These are phyloP conservation scores for Pangasius larnaudii DNA, from an alignment of 2,797 vertebrate genomes.

Conservation along the genomic window DNA sequence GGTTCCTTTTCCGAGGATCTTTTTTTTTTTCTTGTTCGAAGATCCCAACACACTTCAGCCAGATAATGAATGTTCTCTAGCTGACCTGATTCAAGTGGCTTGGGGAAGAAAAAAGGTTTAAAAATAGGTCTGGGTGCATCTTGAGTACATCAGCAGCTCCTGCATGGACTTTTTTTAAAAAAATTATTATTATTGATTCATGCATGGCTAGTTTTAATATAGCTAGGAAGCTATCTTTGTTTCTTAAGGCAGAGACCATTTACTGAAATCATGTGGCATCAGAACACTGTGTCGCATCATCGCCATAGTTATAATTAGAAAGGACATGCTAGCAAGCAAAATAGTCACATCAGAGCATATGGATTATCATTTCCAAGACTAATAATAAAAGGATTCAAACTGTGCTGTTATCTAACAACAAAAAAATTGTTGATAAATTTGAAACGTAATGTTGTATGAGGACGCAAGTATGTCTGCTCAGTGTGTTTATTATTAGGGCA, in stretches of 20 bases:
- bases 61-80: constrained; percentile 39
- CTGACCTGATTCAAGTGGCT: constrained; percentile 50
- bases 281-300: not conserved
- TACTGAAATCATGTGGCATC: not conserved
- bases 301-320: not conserved
- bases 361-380: not conserved
- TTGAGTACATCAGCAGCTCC: constrained; percentile 8
- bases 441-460: not conserved
- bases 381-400: not conserved
- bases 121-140: constrained; percentile 5
- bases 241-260: not conserved
- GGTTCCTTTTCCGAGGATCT: not conserved
- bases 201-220: constrained; percentile 12
- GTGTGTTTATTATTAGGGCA: not conserved
- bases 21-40: not conserved
- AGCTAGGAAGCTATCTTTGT: not conserved
- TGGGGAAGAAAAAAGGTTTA: constrained; percentile 55
- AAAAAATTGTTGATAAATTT: not conserved
- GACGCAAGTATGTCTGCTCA: not conserved
- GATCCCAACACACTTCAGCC: constrained; percentile 11
- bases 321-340: not conserved
- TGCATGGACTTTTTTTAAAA: not conserved
- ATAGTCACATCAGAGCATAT: not conserved
- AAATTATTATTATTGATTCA: not conserved
- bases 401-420: not conserved